These are phyloP conservation scores for Centropus unirufus DNA, from an alignment of 2,113 vertebrate genomes.

Conservation along the genomic window DNA sequence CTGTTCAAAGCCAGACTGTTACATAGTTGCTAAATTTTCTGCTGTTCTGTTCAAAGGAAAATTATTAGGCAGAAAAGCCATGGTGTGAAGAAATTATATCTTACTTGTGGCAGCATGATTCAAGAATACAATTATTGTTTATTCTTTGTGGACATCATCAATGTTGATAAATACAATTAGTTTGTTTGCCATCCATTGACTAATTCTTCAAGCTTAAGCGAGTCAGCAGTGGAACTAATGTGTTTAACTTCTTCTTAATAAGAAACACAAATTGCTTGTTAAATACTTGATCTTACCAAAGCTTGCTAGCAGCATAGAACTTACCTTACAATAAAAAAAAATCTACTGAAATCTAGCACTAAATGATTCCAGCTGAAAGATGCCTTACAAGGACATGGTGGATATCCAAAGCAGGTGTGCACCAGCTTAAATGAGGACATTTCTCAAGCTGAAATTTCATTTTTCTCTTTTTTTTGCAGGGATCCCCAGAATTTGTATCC, in stretches of 20 bases:
- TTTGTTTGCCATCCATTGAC: not conserved
- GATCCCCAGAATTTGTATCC: slow-evolving; percentile 93
- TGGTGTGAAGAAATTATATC: not conserved
- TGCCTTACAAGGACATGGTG: not conserved
- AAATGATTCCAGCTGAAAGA: not conserved
- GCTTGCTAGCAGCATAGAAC: not conserved
- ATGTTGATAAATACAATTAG: not conserved
- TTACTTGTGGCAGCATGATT: not conserved
- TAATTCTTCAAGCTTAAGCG: slow-evolving; percentile 1
- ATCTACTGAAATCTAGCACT: not conserved
- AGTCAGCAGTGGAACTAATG: not conserved
- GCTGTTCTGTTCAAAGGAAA: not conserved
- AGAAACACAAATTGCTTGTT: not conserved
- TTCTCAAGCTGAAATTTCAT: slow-evolving; percentile 9
- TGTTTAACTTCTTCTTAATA: not conserved
- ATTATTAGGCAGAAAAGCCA: not conserved
- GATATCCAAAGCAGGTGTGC: not conserved
- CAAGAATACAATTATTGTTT: not conserved
- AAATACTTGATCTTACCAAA: not conserved
- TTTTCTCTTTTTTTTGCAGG: slow-evolving; percentile 74
- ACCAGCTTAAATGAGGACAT: not conserved
- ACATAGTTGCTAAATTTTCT: not conserved
- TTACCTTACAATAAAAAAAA: not conserved
- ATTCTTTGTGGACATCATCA: not conserved
- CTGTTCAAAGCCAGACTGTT: not conserved